phyloP scores from a whole-genome alignment of 2,113 vertebrate species.

The Tetrax tetrax region DNA sequence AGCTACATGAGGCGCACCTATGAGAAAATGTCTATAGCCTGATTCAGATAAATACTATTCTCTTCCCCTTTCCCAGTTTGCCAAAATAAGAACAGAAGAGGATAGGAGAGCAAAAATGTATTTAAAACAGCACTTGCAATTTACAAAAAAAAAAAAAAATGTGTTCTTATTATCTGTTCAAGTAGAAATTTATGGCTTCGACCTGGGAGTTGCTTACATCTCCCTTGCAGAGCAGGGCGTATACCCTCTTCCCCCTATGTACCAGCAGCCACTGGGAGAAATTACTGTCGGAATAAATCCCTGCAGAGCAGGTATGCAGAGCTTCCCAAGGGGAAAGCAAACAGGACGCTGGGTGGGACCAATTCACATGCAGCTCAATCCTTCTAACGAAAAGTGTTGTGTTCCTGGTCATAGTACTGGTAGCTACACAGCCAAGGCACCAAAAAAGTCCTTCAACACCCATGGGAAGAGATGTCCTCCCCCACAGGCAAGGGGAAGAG shows the following conservation, averaged over 20 bases:
- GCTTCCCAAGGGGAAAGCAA: not conserved
- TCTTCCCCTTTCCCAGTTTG: not conserved
- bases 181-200: slow-evolving; percentile 61
- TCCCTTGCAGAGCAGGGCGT: not conserved
- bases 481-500: not conserved
- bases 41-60: not conserved
- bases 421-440: not conserved
- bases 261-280: not conserved
- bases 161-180: not conserved
- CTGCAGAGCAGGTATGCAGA: not conserved
- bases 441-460: not conserved
- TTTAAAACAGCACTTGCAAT: slow-evolving; percentile 11
- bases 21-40: not conserved
- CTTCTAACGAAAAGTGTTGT: not conserved
- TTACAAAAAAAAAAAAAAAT: not conserved
- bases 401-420: not conserved
- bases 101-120: slow-evolving; percentile 19
- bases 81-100: not conserved
- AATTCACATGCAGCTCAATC: not conserved
- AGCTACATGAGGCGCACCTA: not conserved
- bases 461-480: fast-evolving
- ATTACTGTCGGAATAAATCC: not conserved
- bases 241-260: not conserved
- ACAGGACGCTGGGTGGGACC: not conserved
- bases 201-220: not conserved